Evolutionary conservation across 2,888 invertebrate genomes (phyloP), one percentile per base, ranked within the genome.

Genomic region (Megastigmus dorsalis): DNA sequence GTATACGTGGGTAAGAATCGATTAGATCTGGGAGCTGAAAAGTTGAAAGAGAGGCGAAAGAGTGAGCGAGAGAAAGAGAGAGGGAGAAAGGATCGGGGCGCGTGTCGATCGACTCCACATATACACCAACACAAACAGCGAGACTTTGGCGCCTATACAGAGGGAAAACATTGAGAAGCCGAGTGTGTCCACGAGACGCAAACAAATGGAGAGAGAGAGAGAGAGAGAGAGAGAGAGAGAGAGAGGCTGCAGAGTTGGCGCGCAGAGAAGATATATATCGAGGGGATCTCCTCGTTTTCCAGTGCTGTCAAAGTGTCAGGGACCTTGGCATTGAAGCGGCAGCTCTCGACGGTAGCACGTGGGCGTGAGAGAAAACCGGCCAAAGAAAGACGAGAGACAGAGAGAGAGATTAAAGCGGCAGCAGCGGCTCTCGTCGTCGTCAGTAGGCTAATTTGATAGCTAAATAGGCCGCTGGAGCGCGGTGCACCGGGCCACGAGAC

Each of bases 391-490:
- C n/a, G 45, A 69, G 54, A 67, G 60, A 76, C 2, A 43, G 15
- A 43, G 4, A n/a, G 60, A 41, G 20, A 65, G 65, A 65, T 54
- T 54, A 41, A 41, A 52, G 50, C 18, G 54, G 33, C 30, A n/a
- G 30, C 43, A 41, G 54, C 23, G 63, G n/a, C n/a, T n/a, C 41
- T 50, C 52, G 60, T 36, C 60, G 74, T 66, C 65, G 76, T 65
- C 72, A 74, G 60, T 72, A 79, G 77, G 79, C 76, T 79, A 79
- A 80, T 79, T 79, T 76, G 80, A 75, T 81, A 80, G 80, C 36
- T 23, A 43, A 10, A 62, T n/a, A 43, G 43, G 2, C 15, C 7
- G 59, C 13, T n/a, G 15, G n/a, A 41, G 28, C 30, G 26, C 18
- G 41, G 43, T n/a, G 15, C 6, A 41, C 15, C 30, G 26, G 4